Base-by-base conservation (phyloP, 2,797 vertebrate species). In the Squalus acanthias region DNA sequence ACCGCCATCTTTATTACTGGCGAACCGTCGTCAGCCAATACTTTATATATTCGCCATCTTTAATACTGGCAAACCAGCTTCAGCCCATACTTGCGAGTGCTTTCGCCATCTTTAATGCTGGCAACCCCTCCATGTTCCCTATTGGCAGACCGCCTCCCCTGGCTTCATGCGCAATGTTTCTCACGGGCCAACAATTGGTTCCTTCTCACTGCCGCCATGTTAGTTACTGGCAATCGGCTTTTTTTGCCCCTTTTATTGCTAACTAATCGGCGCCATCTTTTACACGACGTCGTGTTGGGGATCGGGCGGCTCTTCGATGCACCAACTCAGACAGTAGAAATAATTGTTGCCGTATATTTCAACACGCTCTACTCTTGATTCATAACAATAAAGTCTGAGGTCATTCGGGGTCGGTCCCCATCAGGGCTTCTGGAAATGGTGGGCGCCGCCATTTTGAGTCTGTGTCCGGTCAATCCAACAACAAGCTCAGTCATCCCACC, bases 1-100 rank as follows among this genome's bases (percentile, higher is more conserved):
- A 98, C 98, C 29, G 98, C 98, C 99, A 99, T 99, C 97, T 98
- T 98, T 96, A 9, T 0, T 10, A 8, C 50, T 76, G 79, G 33
- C 2, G 8, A 3, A 46, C 22, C 9, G 0, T 60, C 8, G 15
- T 9, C 63, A 1, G 20, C 17, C 65, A 46, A 10, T 22, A 26
- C 13, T n/a, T 57, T n/a, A 65, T n/a, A n/a, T 39, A 17, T 93
- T 67, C 15, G n/a, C n/a, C n/a, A 69, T 46, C 26, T 94, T 24
- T 94, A 46, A 46, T 39, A 24, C 39, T 87, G 39, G 79, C 79
- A 46, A 85, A 46, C 79, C 2, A 57, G 17, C 17, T 5, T 20
- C 13, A 1, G 57, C 26, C 17, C 57, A 12, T 65, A 1, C 39
- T 1, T 5, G 0, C 10, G 8, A 12, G 63, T 33, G 15, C 8